Conservation (phyloP, 2,113 vertebrate species). For the Myotis yumanensis region DNA sequence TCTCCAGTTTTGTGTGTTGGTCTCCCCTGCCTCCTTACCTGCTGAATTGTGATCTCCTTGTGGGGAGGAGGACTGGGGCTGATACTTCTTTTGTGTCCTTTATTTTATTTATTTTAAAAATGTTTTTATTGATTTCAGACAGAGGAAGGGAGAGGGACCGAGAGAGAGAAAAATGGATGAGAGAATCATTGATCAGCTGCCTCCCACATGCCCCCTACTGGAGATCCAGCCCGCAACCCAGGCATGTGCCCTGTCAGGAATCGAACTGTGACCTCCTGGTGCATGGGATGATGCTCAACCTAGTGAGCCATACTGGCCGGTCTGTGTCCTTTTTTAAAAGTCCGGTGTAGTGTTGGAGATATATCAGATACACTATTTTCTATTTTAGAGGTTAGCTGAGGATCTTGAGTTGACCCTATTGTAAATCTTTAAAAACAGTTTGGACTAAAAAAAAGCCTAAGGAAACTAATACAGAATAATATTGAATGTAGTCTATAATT, state of each 20-base stretch:
- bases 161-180: no score
- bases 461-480: neutral
- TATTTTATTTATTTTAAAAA: no score
- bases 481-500: neutral
- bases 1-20: neutral
- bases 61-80: neutral
- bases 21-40: neutral
- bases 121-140: no score
- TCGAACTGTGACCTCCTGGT: no score
- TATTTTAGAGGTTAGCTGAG: neutral
- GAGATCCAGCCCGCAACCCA: no score
- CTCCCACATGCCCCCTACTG: no score
- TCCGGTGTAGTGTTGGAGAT: neutral
- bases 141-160: no score
- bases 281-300: no score
- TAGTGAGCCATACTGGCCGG: no score
- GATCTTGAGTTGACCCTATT: constrained; percentile 1
- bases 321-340: neutral
- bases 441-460: neutral
- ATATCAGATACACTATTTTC: neutral
- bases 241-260: no score
- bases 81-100: neutral
- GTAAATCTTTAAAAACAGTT: constrained; percentile 29
- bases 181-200: no score
- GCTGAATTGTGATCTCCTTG: neutral